Evolutionary conservation across 2,888 invertebrate genomes (phyloP), one percentile per base, ranked within the genome.

Genomic region (Stenolophus ochropezus): DNA sequence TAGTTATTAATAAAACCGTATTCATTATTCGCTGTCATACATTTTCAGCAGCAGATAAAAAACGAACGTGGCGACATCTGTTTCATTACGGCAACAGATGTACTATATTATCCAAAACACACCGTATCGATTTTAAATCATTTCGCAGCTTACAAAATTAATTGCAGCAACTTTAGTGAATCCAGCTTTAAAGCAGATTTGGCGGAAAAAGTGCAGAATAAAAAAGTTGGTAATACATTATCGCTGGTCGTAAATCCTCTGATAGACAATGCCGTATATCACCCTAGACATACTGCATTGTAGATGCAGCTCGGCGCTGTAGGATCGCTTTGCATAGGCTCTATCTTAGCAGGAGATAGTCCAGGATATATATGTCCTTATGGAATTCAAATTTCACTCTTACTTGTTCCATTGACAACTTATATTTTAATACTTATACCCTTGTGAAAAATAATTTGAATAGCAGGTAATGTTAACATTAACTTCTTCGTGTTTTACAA

Each of bases 231-330:
- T 33, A 69, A 27, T 69, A 69, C 65, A 69, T 69, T 33, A 69
- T 69, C 33, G 27, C 14, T 27, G 18, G 65, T 33, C 27, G 18
- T 69, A 69, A 69, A 69, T 69, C 33, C 65, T 27, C 27, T 69
- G 65, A 69, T 69, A 69, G 65, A 69, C 65, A 69, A 33, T 33
- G 33, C 65, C 33, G 18, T 69, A 69, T 16, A 69, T 69, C 65
- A 69, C 65, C 65, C 27, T 69, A 27, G 65, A 69, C 33, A 33
- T 33, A 16, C 6, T 69, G 18, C 16, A 69, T 6, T 18, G 6
- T 69, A 69, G 65, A 61, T 23, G 25, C n/a, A 18, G 1, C 56
- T 5, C 20, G 56, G 56, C 1, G 20, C 18, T 8, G 20, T 4
- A 42, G 11, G 11, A 42, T 42, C 6, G 33, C 11, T 42, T 42